Percentiles rank a stretch among this genome's conserved stretches.
Conservation (phyloP, 2,797 vertebrate species). For the Macropus fuliginosus region DNA sequence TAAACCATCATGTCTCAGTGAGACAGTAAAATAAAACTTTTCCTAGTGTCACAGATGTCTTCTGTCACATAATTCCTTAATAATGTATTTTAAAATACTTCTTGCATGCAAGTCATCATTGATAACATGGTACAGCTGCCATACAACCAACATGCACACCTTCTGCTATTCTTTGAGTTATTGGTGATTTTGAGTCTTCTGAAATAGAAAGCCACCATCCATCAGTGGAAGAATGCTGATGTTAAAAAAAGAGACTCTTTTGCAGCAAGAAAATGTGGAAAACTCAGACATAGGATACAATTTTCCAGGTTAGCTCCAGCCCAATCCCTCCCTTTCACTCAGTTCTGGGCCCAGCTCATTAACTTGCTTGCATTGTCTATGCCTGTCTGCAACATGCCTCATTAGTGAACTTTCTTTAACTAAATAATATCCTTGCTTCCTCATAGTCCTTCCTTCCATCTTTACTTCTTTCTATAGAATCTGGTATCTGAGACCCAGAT, state of each 20-base stretch:
- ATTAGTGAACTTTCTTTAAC: not conserved
- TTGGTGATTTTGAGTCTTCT: not conserved
- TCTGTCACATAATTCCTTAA: not conserved
- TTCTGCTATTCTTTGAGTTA: not conserved
- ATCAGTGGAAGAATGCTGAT: not conserved
- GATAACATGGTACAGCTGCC: not conserved
- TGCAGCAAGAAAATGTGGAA: not conserved
- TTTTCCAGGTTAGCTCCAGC: not conserved
- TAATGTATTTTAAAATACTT: not conserved
- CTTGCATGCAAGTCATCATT: not conserved
- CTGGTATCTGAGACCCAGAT: constrained; percentile 18
- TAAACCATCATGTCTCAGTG: not conserved
- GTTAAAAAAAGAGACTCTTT: not conserved
- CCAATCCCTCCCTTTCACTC: not conserved
- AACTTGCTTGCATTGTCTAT: not conserved
- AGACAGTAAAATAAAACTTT: not conserved
- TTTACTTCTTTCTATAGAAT: constrained; percentile 34
- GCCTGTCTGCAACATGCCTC: not conserved
- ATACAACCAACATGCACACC: not conserved
- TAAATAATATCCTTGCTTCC: not conserved
- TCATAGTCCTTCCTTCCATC: constrained; percentile 5
- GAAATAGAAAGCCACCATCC: not conserved
- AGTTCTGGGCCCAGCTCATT: not conserved
- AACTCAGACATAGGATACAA: not conserved
- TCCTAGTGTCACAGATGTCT: not conserved